Evolutionary conservation across 2,113 vertebrate genomes (phyloP), one percentile per base, ranked within the genome.

Genomic region (Astur gentilis): DNA sequence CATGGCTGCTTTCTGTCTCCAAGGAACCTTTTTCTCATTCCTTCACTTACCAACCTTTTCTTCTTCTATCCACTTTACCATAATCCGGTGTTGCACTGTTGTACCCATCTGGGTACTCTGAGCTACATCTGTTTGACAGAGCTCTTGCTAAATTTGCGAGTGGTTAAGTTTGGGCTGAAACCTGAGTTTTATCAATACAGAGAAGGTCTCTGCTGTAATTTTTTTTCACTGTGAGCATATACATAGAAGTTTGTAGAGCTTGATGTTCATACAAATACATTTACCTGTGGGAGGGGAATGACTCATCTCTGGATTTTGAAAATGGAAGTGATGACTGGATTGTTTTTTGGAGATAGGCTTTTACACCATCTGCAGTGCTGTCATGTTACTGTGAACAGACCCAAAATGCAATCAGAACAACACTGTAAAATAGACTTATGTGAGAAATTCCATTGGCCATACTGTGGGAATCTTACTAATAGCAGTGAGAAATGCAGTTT

Each of bases 211-310:
- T 71, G 49, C 49, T 65, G 27, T 38, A 47, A 4, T 25, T 61
- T 60, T 65, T 61, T 12, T 29, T n/a, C 29, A 19, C 49, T 62
- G 16, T 58, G 44, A 95, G 71, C 58, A 62, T 85, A 92, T 89
- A 89, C 62, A 70, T 69, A 62, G 54, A 76, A 80, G n/a, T 87
- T 80, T 87, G n/a, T 65, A 72, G 73, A 94, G 70, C 54, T 73
- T 91, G 81, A 77, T 94, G 75, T 87, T 95, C 81, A 65, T 55
- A 83, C 83, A 93, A 89, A 94, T 82, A 54, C 61, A 19, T 90
- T 95, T 95, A 94, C 96, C 93, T 95, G 94, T 97, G 84, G 94
- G 97, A 95, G 93, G 58, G 10, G 7, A 85, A 77, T 96, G 94
- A 97, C 50, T 95, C 95, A 97, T 97, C 54, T 85, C 54, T 94